Evolutionary conservation across 2,113 vertebrate species (phyloP).

Genomic region (Ophthalmolycus amberensis): DNA sequence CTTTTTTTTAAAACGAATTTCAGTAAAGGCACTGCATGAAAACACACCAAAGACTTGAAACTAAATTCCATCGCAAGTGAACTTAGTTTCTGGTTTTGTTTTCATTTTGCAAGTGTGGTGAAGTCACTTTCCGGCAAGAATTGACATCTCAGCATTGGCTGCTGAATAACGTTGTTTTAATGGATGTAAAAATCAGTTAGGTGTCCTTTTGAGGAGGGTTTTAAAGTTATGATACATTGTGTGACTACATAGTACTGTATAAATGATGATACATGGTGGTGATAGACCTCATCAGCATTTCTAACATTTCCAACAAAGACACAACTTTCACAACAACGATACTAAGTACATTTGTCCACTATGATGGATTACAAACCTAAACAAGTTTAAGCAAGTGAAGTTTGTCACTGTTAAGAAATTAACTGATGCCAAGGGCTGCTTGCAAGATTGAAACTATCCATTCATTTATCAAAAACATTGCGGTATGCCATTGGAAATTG

Average conservation of each 20-base stretch:
- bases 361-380: neutral
- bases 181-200: neutral
- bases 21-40: conserved; percentile 10
- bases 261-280: neutral
- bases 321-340: neutral
- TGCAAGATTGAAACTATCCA: neutral
- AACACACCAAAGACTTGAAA: conserved; percentile 42
- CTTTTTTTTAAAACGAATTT: conserved; percentile 13
- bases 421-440: conserved; percentile 3
- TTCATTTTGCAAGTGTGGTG: neutral
- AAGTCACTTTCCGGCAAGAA: neutral
- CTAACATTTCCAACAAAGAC: neutral
- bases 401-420: neutral
- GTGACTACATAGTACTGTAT: neutral
- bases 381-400: neutral
- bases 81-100: conserved; percentile 3
- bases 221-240: neutral
- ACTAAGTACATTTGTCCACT: neutral
- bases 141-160: neutral
- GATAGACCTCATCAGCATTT: neutral
- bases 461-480: neutral
- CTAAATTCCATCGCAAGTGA: conserved; percentile 25
- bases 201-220: neutral
- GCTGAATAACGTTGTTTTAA: neutral
- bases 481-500: neutral